Conservation (phyloP, 2,888 invertebrate species). For the Anthrax anthrax region DNA sequence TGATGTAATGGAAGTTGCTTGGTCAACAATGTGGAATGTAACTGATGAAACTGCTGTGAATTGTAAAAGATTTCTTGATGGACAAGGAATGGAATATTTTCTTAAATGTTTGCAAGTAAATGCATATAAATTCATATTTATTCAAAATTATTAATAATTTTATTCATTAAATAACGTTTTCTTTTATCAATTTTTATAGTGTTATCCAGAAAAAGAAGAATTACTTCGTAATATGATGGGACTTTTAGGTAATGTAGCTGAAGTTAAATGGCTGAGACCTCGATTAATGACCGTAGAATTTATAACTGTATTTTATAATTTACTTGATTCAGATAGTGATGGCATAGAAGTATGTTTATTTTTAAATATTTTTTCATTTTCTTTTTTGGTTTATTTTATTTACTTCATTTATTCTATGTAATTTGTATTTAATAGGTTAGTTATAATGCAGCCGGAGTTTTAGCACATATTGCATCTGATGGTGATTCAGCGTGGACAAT, state of each 20-base stretch:
- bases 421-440: constrained; percentile 45
- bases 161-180: not conserved
- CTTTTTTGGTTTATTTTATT: not conserved
- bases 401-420: too few species aligned
- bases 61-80: constrained; percentile 78
- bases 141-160: constrained; percentile 9
- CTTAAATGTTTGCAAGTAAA: constrained; percentile 70
- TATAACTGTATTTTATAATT: constrained; percentile 70
- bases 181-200: constrained; percentile 37
- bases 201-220: constrained; percentile 78
- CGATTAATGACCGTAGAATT: constrained; percentile 75
- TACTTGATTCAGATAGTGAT: constrained; percentile 74
- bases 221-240: constrained; percentile 97
- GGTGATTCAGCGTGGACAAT: constrained; percentile 74
- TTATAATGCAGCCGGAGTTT: constrained; percentile 90
- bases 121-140: too few species aligned
- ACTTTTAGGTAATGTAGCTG: constrained; percentile 87
- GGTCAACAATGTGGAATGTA: constrained; percentile 99
- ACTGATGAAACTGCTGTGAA: constrained; percentile 93
- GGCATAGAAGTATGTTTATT: constrained; percentile 77
- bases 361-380: constrained; percentile 2
- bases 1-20: constrained; percentile 92
- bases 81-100: constrained; percentile 81
- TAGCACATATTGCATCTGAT: constrained; percentile 91
- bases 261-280: constrained; percentile 67